Conservation (phyloP, 2,888 invertebrate species). For the Lepidocyrtinus sp. region DNA sequence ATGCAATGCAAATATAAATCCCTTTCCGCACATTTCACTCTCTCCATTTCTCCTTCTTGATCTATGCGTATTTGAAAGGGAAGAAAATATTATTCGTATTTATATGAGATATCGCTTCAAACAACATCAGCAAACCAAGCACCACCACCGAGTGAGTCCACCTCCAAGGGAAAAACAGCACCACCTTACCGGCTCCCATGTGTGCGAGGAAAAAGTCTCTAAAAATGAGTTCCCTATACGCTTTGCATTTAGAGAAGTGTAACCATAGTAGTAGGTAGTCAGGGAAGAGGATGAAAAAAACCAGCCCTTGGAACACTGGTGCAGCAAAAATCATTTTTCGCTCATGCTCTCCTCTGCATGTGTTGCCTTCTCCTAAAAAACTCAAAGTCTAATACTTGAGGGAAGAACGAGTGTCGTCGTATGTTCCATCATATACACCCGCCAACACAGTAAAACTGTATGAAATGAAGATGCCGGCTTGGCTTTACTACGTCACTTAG, state of each 20-base stretch:
- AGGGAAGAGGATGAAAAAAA: not conserved
- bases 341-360: not conserved
- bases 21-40: too few relatives aligned
- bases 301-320: conserved; percentile 9
- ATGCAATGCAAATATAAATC: too few relatives aligned
- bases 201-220: conserved; percentile 1
- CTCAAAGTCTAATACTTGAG: not conserved
- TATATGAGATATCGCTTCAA: not conserved
- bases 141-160: not conserved
- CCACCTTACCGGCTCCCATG: conserved; percentile 6
- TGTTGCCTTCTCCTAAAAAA: not conserved
- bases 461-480: not conserved
- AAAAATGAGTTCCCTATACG: not conserved
- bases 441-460: too few relatives aligned
- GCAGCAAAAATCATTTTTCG: not conserved
- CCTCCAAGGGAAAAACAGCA: not conserved
- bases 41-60: too few relatives aligned
- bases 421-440: too few relatives aligned
- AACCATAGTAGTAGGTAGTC: too few relatives aligned
- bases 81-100: too few relatives aligned
- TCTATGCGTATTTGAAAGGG: too few relatives aligned
- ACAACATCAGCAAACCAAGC: not conserved
- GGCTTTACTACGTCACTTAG: too few relatives aligned
- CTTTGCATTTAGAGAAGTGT: too few relatives aligned
- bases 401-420: too few relatives aligned